phyloP scores from a whole-genome alignment of 1,140 invertebrate species.

The Leptonema lineaticorne region DNA sequence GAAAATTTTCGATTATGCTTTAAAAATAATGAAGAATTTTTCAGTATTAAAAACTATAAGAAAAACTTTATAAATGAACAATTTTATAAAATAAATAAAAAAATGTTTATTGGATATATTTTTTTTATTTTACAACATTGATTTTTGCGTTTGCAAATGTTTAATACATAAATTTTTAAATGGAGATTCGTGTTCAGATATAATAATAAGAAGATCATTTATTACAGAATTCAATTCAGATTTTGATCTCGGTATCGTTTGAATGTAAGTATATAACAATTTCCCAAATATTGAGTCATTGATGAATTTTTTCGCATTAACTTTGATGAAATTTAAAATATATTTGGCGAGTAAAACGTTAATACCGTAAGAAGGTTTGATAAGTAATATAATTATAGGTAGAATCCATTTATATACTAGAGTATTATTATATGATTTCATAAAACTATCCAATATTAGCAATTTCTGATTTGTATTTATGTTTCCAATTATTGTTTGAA shows the following conservation, averaged over 20 bases:
- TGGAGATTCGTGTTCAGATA: background rate
- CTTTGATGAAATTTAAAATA: background rate
- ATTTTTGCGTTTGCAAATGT: background rate
- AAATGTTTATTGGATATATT: no score
- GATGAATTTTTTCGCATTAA: background rate
- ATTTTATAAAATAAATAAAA: no score
- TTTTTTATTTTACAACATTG: no score
- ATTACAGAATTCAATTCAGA: background rate
- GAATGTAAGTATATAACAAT: background rate
- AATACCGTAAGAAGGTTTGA: background rate
- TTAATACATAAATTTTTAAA: constrained; percentile 5
- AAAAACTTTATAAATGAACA: no score
- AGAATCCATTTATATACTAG: background rate
- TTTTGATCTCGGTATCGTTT: background rate
- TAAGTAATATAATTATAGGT: constrained; percentile 4
- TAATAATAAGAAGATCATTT: background rate
- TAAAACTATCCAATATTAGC: background rate
- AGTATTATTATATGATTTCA: background rate
- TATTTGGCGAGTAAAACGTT: background rate
- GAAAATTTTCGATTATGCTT: no score
- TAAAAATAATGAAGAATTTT: no score
- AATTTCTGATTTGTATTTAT: background rate
- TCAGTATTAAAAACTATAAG: no score
- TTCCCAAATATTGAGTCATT: constrained; percentile 8
- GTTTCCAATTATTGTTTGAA: background rate